Evolutionary conservation across 2,888 invertebrate genomes (phyloP), one percentile per base, ranked within the genome.

Genomic region (Drosophila sordidula): DNA sequence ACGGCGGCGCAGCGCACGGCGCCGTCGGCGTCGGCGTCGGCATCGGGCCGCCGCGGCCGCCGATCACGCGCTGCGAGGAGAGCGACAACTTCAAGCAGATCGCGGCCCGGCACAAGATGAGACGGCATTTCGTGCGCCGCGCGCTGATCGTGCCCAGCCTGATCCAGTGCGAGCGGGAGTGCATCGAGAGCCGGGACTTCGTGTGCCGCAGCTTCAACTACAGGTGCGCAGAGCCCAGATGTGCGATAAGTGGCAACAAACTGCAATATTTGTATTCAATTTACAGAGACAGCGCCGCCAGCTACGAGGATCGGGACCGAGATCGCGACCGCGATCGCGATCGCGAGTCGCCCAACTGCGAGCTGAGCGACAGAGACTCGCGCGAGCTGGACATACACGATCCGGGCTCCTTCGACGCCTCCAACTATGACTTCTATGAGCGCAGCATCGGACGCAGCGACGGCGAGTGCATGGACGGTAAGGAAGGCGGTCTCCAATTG

Each of bases 121-220:
- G 97, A 56, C 94, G 96, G 67, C 95, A 96, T 85, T 97, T 95
- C 90, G 95, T 97, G 4, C 93, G 96, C 38, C 94, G 96, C 57
- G 95, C 95, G 72, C 94, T 95, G 22, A 95, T 95, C 6, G 95
- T 95, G 2, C 95, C 95, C 32, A 95, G 96, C 0, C 92, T 97
- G 86, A 94, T 95, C 0, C 95, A 96, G 70, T 98, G 98, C 91
- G 96, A 98, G 92, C 93, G 96, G 67, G 97, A 97, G 90, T 97
- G 98, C 91, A 94, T 95, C 42, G 96, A 97, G 87, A 95, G 95
- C 32, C 94, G 96, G 80, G 97, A 97, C 89, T 97, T 97, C 90
- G 94, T 95, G 61, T 98, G 98, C 89, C 94, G 96, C 90, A 96
- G 97, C 36, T 98, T 98, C 92, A 97, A 97, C 93, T 97, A 95